Evolutionary conservation across 2,888 invertebrate species (phyloP), one percentile per base, ranked within the genome.

Genomic region (Diarsia rubi): DNA sequence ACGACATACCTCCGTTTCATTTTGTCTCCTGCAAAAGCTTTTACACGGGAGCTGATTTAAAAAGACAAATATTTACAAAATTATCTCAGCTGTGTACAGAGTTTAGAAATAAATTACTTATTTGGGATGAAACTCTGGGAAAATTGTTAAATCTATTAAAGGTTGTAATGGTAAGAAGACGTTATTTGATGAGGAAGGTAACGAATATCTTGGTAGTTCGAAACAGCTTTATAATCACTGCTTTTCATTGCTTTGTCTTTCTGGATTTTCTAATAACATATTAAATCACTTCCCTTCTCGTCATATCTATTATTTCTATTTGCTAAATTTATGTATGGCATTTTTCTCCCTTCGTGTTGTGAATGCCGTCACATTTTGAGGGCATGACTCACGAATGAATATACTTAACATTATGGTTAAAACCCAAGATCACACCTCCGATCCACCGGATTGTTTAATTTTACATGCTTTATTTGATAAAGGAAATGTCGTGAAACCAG

Each of bases 71-170:
- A 88, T 87, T 87, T 86, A 81, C 81, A 57, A 80, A 83, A 77
- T 79, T 65, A 83, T 78, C 79, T 78, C 66, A 64, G 74, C 67
- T 85, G 81, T 86, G 69, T 86, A 81, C 83, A 49, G 78, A 86
- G 83, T 79, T 83, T 76, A 69, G 85, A 83, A 83, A 79, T 82
- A 87, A 88, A 88, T 88, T 87, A 79, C 82, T 88, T 88, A 85
- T 85, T 80, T 65, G 65, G 54, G 65, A 71, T 66, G 82, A 87
- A 82, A 77, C 82, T 75, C 71, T 80, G 66, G 75, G 79, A 77
- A 79, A 80, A 82, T 82, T 81, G 69, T 73, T 68, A 78, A 84
- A 73, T 84, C 52, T 69, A 76, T 65, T 72, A 81, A 75, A 81
- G 59, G 65, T 73, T 70, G 63, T 65, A 78, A 52, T 54, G 11